Conservation (phyloP, 2,797 vertebrate species). For the Sparus aurata region DNA sequence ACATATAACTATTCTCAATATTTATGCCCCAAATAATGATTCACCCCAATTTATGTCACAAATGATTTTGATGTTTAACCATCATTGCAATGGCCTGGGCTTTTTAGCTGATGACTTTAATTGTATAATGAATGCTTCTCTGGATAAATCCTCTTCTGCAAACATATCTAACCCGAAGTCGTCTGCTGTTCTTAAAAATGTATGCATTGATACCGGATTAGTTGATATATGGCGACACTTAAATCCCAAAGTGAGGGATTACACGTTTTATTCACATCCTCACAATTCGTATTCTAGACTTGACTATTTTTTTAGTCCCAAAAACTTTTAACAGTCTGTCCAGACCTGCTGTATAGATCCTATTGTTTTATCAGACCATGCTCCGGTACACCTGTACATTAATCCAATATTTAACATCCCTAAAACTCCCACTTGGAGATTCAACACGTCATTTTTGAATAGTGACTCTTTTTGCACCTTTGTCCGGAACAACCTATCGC, state of each 20-base stretch:
- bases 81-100: too few relatives aligned
- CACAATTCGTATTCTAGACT: not conserved
- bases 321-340: not conserved
- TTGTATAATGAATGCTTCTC: too few relatives aligned
- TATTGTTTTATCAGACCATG: constrained; percentile 3
- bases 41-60: too few relatives aligned
- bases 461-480: too few relatives aligned
- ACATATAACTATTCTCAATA: too few relatives aligned
- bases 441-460: too few relatives aligned
- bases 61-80: too few relatives aligned
- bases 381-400: not conserved
- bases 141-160: too few relatives aligned
- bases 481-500: too few relatives aligned
- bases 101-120: too few relatives aligned
- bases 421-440: constrained; percentile 1
- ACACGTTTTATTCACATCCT: not conserved
- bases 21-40: too few relatives aligned
- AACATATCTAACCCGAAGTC: not conserved
- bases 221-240: too few relatives aligned
- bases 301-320: not conserved
- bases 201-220: not conserved
- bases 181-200: not conserved
- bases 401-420: not conserved
- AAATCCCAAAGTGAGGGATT: not conserved
- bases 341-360: not conserved